A percentile compares a stretch with the other conserved stretches of the same genome.
phyloP scores from a whole-genome alignment of 2,888 invertebrate species.

The Pristionchus entomophagus region DNA sequence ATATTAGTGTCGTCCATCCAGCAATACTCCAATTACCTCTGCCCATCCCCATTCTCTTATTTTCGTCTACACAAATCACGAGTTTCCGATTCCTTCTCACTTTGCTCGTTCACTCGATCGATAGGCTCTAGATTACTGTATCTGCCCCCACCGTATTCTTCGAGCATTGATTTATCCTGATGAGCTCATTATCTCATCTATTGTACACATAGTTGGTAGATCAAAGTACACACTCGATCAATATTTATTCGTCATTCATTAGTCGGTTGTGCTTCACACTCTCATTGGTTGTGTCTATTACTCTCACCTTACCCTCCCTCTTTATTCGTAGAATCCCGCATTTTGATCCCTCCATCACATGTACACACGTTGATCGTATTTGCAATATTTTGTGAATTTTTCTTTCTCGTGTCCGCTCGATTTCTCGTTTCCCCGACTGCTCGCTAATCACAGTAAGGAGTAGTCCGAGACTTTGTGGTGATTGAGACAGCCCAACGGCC shows the following conservation, averaged over 20 bases:
- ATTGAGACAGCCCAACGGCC: background rate
- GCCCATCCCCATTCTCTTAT: conserved; percentile 16
- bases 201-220: conserved; percentile 32
- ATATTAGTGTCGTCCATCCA: conserved; percentile 23
- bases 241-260: conserved; percentile 29
- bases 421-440: background rate
- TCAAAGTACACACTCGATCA: conserved; percentile 22
- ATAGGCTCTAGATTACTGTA: background rate
- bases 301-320: background rate
- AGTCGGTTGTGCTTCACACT: conserved; percentile 23
- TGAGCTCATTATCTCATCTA: conserved; percentile 20
- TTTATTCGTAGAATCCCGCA: background rate
- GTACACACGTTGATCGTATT: conserved; percentile 38
- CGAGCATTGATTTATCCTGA: background rate
- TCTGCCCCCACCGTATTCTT: background rate
- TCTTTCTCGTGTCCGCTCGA: conserved; percentile 8
- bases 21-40: conserved; percentile 34
- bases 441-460: conserved; percentile 31
- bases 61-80: conserved; percentile 7
- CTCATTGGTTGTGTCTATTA: conserved; percentile 11
- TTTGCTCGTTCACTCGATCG: background rate
- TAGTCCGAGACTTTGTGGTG: background rate
- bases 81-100: background rate
- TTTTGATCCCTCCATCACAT: background rate
- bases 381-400: conserved; percentile 35